A percentile compares a stretch with the other conserved stretches of the same genome.
Evolutionary conservation across 1,140 invertebrate species (phyloP).

Genomic region (Mycetomoellerius zeteki): DNA sequence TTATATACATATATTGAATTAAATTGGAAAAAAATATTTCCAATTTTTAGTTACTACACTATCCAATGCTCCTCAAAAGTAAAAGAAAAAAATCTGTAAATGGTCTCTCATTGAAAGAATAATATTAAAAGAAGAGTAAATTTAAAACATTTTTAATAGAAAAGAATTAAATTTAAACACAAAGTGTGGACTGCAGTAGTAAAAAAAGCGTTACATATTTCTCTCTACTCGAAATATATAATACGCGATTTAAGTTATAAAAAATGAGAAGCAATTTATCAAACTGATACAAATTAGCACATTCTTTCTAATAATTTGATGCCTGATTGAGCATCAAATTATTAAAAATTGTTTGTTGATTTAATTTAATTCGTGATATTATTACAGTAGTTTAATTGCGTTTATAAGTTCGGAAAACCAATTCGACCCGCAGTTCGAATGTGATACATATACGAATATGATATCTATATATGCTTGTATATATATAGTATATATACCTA

Average conservation of each 20-base stretch:
- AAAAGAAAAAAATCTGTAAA: not conserved
- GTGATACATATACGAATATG: too few relatives aligned
- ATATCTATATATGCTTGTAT: too few relatives aligned
- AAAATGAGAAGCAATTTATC: not conserved
- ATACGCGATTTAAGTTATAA: not conserved
- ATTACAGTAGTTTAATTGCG: too few relatives aligned
- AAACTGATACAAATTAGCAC: not conserved
- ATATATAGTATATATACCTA: too few relatives aligned
- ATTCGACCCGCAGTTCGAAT: too few relatives aligned
- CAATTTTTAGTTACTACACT: not conserved
- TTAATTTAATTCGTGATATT: too few relatives aligned
- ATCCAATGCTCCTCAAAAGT: not conserved
- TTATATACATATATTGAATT: not conserved
- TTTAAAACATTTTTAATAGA: not conserved
- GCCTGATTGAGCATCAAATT: too few relatives aligned
- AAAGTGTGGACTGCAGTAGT: not conserved
- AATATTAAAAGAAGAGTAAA: not conserved
- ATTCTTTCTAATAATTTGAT: too few relatives aligned
- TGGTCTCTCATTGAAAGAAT: constrained; percentile 21
- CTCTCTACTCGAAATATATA: not conserved
- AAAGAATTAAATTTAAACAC: constrained; percentile 15
- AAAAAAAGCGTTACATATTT: not conserved
- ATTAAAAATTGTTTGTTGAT: too few relatives aligned
- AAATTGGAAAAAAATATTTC: constrained; percentile 19
- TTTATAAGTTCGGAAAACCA: too few relatives aligned